phyloP scores from a whole-genome alignment of 2,888 invertebrate species.

The Synergus gifuensis region DNA sequence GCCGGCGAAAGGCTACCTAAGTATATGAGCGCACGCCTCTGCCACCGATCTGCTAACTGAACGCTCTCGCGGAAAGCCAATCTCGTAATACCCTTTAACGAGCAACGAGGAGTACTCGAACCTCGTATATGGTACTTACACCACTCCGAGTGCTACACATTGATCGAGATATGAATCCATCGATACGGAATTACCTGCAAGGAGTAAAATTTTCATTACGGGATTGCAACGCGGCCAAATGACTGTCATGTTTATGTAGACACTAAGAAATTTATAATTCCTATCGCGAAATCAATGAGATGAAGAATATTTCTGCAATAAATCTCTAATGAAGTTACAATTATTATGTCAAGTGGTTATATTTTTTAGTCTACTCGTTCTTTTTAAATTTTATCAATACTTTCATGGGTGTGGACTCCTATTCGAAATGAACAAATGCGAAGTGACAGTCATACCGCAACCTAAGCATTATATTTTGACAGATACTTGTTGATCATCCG shows the following conservation, averaged over 20 bases:
- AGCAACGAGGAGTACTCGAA: slow-evolving; percentile 40
- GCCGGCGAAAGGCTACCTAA: slow-evolving; percentile 54
- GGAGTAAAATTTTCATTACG: slow-evolving; percentile 34
- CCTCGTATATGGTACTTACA: slow-evolving; percentile 32
- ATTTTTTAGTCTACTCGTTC: no score
- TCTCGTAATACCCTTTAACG: slow-evolving; percentile 50
- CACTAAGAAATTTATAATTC: not conserved
- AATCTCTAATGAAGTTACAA: not conserved
- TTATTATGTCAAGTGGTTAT: no score
- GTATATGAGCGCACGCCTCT: slow-evolving; percentile 41
- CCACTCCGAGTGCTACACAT: slow-evolving; percentile 36
- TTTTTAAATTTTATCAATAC: no score
- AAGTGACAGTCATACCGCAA: no score
- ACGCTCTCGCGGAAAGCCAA: slow-evolving; percentile 44
- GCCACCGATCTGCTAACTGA: slow-evolving; percentile 42
- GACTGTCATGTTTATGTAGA: slow-evolving; percentile 5
- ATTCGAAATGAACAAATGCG: no score
- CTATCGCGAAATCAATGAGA: slow-evolving; percentile 5
- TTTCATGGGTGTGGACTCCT: no score
- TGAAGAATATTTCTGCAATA: not conserved
- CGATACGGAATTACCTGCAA: slow-evolving; percentile 20
- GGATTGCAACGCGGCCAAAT: not conserved
- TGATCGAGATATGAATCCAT: slow-evolving; percentile 40
- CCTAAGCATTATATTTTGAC: no score
- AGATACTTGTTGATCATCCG: no score